Evolutionary conservation across 2,113 vertebrate species (phyloP).

Genomic region (Odobenus rosmarus): DNA sequence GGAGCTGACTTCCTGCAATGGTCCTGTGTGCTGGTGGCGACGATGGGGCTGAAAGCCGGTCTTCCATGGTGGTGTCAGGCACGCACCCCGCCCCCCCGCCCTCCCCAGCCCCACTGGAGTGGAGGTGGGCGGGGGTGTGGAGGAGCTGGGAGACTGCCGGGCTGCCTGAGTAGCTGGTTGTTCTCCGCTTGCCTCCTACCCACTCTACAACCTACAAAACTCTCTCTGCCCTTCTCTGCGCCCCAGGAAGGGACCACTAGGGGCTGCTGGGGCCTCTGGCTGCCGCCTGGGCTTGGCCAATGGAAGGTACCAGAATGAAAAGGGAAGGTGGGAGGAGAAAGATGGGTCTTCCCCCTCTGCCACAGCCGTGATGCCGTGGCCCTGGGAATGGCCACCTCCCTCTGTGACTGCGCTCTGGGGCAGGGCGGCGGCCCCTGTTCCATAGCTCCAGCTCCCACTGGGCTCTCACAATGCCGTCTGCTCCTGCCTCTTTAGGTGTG

Average conservation of each 20-base stretch:
- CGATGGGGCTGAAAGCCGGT: neutral
- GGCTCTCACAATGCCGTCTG: neutral
- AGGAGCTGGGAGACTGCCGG: neutral
- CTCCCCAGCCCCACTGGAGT: rapidly evolving
- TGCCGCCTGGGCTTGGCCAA: neutral
- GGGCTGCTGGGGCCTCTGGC: neutral
- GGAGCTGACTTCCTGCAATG: neutral
- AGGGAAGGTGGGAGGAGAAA: neutral
- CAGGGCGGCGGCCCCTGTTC: rapidly evolving
- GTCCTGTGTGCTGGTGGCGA: neutral
- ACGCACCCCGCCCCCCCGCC: rapidly evolving
- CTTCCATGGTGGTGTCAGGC: neutral
- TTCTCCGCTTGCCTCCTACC: too few species aligned
- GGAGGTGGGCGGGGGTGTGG: neutral
- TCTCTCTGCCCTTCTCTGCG: neutral
- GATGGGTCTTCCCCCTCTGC: too few species aligned
- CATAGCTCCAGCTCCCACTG: rapidly evolving
- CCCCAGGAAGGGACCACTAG: neutral
- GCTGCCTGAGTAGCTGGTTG: neutral
- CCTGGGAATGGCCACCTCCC: neutral
- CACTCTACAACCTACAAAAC: neutral
- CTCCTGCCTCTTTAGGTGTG: neutral
- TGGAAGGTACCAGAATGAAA: neutral
- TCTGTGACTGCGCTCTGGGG: neutral
- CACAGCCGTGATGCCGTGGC: too few species aligned